Conservation (phyloP, 2,888 invertebrate species). For the Drosophila helvetica region DNA sequence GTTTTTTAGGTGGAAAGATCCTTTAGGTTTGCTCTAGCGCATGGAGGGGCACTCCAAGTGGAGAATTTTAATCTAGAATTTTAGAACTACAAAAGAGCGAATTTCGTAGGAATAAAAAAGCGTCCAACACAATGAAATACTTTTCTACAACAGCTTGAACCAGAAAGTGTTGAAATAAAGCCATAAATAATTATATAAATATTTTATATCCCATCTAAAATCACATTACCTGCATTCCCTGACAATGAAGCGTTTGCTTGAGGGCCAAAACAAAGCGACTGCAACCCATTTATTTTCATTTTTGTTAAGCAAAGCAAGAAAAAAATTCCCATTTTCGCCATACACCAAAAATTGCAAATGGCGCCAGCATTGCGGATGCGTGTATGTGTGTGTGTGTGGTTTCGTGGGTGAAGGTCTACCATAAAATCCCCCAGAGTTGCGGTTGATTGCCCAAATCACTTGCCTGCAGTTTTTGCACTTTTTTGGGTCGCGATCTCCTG, state of each 20-base stretch:
- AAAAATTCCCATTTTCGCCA: conserved; percentile 45
- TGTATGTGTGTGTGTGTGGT: conserved; percentile 16
- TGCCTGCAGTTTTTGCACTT: conserved; percentile 59
- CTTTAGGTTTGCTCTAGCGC: neutral
- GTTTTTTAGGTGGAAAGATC: too few relatives aligned
- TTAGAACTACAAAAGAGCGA: neutral
- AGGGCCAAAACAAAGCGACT: conserved; percentile 33
- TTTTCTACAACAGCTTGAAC: neutral
- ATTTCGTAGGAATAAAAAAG: neutral
- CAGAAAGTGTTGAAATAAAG: neutral
- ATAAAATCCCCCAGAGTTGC: conserved; percentile 43
- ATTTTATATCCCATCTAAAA: neutral
- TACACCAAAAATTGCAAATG: conserved; percentile 58
- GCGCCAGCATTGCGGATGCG: conserved; percentile 22
- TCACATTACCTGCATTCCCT: neutral
- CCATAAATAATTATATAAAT: neutral
- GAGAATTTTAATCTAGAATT: too few relatives aligned
- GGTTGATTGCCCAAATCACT: conserved; percentile 76
- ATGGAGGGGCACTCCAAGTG: neutral
- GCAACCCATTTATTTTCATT: conserved; percentile 68
- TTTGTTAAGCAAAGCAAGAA: conserved; percentile 47
- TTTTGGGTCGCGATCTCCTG: conserved; percentile 20
- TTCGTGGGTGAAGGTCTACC: neutral
- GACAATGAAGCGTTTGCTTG: neutral
- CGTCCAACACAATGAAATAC: neutral